Base-by-base conservation (phyloP, 2,113 vertebrate species). In the Ageneiosus marmoratus region DNA sequence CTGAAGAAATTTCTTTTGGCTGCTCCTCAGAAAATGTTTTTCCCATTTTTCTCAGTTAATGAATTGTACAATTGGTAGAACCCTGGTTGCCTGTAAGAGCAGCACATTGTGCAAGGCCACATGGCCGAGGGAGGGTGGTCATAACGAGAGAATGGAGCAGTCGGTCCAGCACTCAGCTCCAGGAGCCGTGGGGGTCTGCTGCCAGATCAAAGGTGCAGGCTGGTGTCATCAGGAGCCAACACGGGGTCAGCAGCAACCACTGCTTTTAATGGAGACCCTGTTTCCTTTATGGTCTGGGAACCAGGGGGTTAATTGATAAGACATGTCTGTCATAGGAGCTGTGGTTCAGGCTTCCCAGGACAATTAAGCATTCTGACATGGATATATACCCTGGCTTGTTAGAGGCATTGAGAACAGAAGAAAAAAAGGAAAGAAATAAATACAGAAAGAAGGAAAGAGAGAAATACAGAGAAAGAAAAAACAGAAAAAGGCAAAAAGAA, bases 121-220 rank as follows among this genome's bases (percentile, higher is more conserved):
- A 76, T 53, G 75, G 50, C 37, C 29, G 70, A 20, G 32, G 75
- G 80, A 46, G 32, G 41, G 51, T 62, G 62, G 60, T 29, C 20
- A 80, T 85, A 89, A 88, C 80, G 86, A 89, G 77, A 79, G 74
- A 7, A 29, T 20, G 72, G 73, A 79, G 82, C 80, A 85, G 78
- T 81, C 56, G 63, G 76, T 72, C 83, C 79, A 55, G 50, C 46
- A 82, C 87, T 88, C 83, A 84, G 85, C 81, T 78, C 70, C 63
- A 81, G 85, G 82, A 89, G 83, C 53, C 65, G 2, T 50, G 44
- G 86, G 74, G 86, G 84, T 87, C 83, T 83, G 44, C 78, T 78
- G 72, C 77, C 87, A 88, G 89, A 91, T 91, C 90, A 92, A 92
- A 92, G 90, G 88, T 89, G 89, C 86, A 73, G 84, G 83, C 72